Percentiles rank a stretch among this genome's conserved stretches.
Conservation (phyloP, 2,113 vertebrate species). For the Proteles cristata region DNA sequence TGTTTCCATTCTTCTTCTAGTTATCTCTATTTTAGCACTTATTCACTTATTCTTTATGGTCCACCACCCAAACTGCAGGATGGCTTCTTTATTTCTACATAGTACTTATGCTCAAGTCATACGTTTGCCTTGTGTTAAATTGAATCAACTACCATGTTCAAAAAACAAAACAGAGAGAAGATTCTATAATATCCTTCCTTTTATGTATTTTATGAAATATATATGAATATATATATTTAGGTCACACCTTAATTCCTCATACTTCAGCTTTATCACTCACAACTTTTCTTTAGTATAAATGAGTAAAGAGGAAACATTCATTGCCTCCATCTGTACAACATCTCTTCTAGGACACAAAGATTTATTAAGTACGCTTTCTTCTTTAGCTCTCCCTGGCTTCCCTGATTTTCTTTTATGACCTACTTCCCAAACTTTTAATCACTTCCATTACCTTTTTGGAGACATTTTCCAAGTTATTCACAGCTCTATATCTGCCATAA, state of each 20-base stretch:
- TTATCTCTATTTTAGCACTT: neutral
- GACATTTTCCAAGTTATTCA: neutral
- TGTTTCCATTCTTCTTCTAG: neutral
- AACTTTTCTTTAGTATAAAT: neutral
- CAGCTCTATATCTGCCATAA: neutral
- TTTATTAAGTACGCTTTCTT: neutral
- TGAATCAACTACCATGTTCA: neutral
- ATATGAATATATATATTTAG: neutral
- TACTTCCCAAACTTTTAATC: neutral
- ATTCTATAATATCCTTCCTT: neutral
- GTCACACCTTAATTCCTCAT: neutral
- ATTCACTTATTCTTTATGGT: neutral
- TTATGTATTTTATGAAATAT: neutral
- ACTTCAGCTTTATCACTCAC: neutral
- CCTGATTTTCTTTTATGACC: neutral
- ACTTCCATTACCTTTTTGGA: neutral
- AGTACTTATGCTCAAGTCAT: neutral
- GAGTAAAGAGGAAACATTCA: neutral
- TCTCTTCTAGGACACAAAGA: neutral
- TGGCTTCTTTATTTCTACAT: neutral
- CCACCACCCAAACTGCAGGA: neutral
- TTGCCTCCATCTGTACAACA: neutral
- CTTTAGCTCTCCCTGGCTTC: neutral
- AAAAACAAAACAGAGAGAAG: neutral
- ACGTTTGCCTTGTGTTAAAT: neutral